Evolutionary conservation across 2,113 vertebrate species (phyloP).

Genomic region (Typhlomys cinereus): DNA sequence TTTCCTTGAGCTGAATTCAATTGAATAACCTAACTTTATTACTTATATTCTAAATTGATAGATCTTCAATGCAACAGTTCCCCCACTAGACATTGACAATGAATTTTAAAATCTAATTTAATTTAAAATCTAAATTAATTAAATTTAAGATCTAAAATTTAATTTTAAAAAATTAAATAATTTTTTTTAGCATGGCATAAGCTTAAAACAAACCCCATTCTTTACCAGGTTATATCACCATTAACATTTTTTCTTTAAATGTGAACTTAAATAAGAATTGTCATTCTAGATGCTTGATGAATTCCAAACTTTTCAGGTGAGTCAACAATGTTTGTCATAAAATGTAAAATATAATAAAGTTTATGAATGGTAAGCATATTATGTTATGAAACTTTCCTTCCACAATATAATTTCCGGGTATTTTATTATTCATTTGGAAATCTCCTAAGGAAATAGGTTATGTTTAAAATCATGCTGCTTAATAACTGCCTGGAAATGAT

Average conservation of each 20-base stretch:
- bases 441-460: not conserved
- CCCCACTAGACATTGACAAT: not conserved
- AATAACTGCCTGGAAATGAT: not conserved
- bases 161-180: not conserved
- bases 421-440: slow-evolving; percentile 38
- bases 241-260: not conserved
- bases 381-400: not conserved
- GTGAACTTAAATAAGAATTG: not conserved
- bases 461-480: not conserved
- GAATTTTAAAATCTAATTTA: not conserved
- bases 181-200: not conserved
- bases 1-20: not conserved
- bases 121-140: no score
- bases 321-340: not conserved
- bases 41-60: not conserved
- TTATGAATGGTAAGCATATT: not conserved
- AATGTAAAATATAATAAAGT: not conserved
- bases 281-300: not conserved
- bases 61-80: not conserved
- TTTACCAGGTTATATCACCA: not conserved
- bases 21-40: not conserved
- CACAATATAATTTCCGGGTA: no score
- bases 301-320: not conserved
- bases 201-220: not conserved
- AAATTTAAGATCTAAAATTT: no score